phyloP scores from a whole-genome alignment of 2,113 vertebrate genomes.

The Albula glossodonta region DNA sequence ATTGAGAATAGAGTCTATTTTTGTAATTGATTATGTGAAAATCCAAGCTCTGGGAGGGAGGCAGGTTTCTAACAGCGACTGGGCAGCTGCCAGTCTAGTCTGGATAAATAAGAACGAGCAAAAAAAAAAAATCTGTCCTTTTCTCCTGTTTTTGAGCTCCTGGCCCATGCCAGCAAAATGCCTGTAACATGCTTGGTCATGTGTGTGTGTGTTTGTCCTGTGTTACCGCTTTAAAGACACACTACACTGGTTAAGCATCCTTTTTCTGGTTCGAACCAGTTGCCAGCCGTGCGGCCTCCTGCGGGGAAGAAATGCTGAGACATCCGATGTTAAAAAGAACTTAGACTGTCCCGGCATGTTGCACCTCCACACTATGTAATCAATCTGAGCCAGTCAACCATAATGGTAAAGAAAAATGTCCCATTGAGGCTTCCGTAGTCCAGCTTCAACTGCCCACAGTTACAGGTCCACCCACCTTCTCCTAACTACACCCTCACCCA shows the following conservation, averaged over 20 bases:
- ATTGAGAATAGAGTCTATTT: conserved; percentile 73
- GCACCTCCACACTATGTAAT: neutral
- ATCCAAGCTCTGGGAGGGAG: conserved; percentile 42
- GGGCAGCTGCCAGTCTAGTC: conserved; percentile 22
- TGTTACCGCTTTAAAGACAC: conserved; percentile 14
- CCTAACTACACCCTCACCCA: neutral
- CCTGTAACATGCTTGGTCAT: neutral
- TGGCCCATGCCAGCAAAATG: neutral
- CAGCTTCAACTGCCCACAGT: neutral
- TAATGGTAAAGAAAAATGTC: neutral
- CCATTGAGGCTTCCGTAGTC: neutral
- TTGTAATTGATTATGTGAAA: conserved; percentile 66
- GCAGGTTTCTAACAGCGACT: conserved; percentile 26
- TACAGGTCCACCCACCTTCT: neutral
- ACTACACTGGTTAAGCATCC: neutral
- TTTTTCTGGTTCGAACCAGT: neutral
- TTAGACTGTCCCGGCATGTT: neutral
- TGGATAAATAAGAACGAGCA: conserved; percentile 20
- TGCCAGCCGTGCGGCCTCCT: neutral
- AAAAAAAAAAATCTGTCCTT: neutral
- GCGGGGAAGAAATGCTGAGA: neutral
- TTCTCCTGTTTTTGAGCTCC: neutral
- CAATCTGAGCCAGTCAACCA: neutral
- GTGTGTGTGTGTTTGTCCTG: neutral
- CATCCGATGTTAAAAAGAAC: neutral